A percentile compares a stretch with the other conserved stretches of the same genome.
Evolutionary conservation across 2,113 vertebrate genomes (phyloP).

Genomic region (Toxotes jaculatrix): DNA sequence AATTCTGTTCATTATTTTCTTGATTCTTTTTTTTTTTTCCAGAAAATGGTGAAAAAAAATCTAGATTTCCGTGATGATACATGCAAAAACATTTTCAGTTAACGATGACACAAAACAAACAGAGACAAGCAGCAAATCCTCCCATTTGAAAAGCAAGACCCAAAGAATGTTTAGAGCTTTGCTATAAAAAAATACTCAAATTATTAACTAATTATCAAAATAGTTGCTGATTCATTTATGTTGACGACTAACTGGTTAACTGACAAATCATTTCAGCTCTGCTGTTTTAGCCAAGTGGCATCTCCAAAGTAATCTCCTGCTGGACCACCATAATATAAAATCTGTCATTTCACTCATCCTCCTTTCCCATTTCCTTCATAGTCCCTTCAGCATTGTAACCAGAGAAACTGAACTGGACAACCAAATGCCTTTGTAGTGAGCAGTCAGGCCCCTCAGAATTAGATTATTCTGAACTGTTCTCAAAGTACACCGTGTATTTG

Average conservation of each 20-base stretch:
- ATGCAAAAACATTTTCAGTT: neutral
- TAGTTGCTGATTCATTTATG: neutral
- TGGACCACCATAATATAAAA: neutral
- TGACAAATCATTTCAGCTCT: neutral
- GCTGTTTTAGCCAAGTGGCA: neutral
- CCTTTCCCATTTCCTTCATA: neutral
- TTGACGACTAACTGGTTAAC: neutral
- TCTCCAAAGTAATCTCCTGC: neutral
- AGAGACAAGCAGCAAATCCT: neutral
- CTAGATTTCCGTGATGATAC: neutral
- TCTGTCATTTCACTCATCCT: constrained; percentile 14
- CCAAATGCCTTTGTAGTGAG: constrained; percentile 14
- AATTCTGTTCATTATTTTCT: neutral
- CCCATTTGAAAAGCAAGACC: neutral
- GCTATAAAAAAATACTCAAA: neutral
- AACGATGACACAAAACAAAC: neutral
- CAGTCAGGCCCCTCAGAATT: neutral
- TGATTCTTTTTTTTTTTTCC: neutral
- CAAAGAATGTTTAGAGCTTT: neutral
- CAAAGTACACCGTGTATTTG: constrained; percentile 35
- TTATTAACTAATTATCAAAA: neutral
- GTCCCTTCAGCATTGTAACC: constrained; percentile 2
- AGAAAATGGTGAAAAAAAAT: neutral
- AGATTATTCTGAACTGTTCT: constrained; percentile 34
- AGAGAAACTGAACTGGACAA: constrained; percentile 12